Evolutionary conservation across 2,113 vertebrate species (phyloP).

Genomic region (Coregonus clupeaformis): DNA sequence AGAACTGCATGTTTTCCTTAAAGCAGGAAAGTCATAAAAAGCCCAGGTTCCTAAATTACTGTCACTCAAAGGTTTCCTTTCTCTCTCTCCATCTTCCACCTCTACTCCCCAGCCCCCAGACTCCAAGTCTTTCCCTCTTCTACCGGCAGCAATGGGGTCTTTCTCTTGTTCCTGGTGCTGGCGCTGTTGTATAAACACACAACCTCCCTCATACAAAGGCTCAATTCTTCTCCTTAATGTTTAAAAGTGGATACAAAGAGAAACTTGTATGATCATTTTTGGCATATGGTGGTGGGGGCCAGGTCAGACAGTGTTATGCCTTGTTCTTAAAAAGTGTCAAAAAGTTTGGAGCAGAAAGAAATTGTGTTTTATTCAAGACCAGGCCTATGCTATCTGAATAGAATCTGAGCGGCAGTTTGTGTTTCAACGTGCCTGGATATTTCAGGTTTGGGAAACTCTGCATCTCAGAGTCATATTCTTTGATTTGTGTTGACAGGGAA

Average conservation of each 20-base stretch:
- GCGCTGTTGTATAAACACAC: slow-evolving; percentile 78
- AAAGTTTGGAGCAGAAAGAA: slow-evolving; percentile 44
- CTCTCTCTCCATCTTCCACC: slow-evolving; percentile 34
- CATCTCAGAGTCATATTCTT: slow-evolving; percentile 41
- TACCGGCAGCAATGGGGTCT: slow-evolving; percentile 68
- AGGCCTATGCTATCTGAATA: slow-evolving; percentile 50
- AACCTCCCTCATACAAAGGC: slow-evolving; percentile 73
- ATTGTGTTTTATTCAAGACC: slow-evolving; percentile 61
- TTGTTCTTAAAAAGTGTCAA: slow-evolving; percentile 72
- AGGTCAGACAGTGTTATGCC: slow-evolving; percentile 70
- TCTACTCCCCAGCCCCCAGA: slow-evolving; percentile 20
- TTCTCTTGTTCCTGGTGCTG: slow-evolving; percentile 73
- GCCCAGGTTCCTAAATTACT: slow-evolving; percentile 68
- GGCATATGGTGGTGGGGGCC: slow-evolving; percentile 66
- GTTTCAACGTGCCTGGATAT: slow-evolving; percentile 49
- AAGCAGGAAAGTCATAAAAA: slow-evolving; percentile 70
- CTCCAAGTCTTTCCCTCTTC: slow-evolving; percentile 8
- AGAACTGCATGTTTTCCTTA: slow-evolving; percentile 70
- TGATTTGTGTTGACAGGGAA: slow-evolving; percentile 48
- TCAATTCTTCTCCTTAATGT: slow-evolving; percentile 75
- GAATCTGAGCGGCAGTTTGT: slow-evolving; percentile 37
- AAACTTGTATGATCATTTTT: slow-evolving; percentile 82
- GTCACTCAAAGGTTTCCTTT: slow-evolving; percentile 72
- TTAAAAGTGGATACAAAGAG: slow-evolving; percentile 81
- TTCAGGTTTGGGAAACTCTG: slow-evolving; percentile 30